phyloP scores from a whole-genome alignment of 1,140 invertebrate species.

The Drosophila sturtevanti region DNA sequence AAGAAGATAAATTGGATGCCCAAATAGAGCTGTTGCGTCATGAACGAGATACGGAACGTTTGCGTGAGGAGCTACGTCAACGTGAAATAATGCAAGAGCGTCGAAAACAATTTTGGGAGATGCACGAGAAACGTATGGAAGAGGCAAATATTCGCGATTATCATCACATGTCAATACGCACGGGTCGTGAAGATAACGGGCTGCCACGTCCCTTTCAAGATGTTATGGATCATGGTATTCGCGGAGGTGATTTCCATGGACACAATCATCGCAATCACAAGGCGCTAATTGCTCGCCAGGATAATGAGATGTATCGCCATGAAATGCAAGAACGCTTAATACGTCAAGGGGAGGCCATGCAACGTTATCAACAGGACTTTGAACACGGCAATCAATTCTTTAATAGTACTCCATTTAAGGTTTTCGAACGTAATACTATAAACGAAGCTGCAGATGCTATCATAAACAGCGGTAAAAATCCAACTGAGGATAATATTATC shows the following conservation, averaged over 20 bases:
- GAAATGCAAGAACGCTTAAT: constrained; percentile 90
- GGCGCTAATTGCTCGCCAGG: neutral
- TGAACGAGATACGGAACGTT: constrained; percentile 94
- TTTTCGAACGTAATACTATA: neutral
- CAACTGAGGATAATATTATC: neutral
- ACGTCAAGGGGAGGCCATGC: constrained; percentile 91
- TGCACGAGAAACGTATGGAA: constrained; percentile 91
- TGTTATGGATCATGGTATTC: neutral
- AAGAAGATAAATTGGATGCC: constrained; percentile 95
- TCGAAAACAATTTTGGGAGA: constrained; percentile 93
- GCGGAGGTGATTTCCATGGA: neutral
- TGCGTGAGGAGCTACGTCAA: constrained; percentile 93
- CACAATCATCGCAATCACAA: neutral
- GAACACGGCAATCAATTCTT: neutral
- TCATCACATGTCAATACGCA: constrained; percentile 70
- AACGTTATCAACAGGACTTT: constrained; percentile 89
- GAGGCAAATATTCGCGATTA: constrained; percentile 88
- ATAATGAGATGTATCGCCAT: constrained; percentile 70
- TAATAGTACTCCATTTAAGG: neutral
- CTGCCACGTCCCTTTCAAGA: neutral
- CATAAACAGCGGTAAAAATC: no score
- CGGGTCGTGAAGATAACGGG: neutral
- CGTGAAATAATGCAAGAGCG: constrained; percentile 93
- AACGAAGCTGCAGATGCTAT: no score
- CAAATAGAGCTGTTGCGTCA: constrained; percentile 97